A percentile compares a stretch with the other conserved stretches of the same genome.
Conservation (phyloP, 2,888 invertebrate species). For the Amphiduros pacificus region DNA sequence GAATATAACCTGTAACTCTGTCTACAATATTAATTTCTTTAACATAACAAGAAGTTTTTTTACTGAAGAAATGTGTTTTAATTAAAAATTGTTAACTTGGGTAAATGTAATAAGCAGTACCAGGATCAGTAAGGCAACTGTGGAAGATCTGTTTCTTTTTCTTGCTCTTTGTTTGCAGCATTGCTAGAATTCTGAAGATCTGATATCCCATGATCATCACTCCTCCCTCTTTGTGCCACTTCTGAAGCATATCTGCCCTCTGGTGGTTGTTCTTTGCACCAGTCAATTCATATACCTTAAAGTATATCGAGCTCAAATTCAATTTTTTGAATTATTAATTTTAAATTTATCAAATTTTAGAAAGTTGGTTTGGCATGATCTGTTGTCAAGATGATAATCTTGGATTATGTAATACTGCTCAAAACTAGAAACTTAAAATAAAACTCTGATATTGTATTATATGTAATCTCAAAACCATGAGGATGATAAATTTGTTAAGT, state of each 20-base stretch:
- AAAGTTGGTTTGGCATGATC: too few relatives aligned
- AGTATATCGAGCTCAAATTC: too few relatives aligned
- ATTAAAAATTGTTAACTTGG: neutral
- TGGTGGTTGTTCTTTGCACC: slow-evolving; percentile 73
- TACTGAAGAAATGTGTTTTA: neutral
- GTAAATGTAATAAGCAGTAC: slow-evolving; percentile 52
- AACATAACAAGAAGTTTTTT: neutral
- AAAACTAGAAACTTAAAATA: too few relatives aligned
- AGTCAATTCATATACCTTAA: slow-evolving; percentile 74
- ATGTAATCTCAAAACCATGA: too few relatives aligned
- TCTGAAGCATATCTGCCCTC: slow-evolving; percentile 73
- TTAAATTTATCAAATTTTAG: too few relatives aligned
- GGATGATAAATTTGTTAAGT: too few relatives aligned
- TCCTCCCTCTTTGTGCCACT: slow-evolving; percentile 83
- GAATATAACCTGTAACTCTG: too few relatives aligned
- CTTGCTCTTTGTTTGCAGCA: slow-evolving; percentile 66
- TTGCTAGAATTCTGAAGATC: slow-evolving; percentile 82
- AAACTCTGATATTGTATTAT: too few relatives aligned
- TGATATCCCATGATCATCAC: slow-evolving; percentile 93
- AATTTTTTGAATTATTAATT: too few relatives aligned
- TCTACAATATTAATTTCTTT: neutral
- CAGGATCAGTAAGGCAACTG: slow-evolving; percentile 79
- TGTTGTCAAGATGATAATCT: too few relatives aligned
- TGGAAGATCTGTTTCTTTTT: slow-evolving; percentile 73
- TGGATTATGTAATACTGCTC: too few relatives aligned